Evolutionary conservation across 2,888 invertebrate genomes (phyloP), one percentile per base, ranked within the genome.

Genomic region (Rhaphigaster nebulosa): DNA sequence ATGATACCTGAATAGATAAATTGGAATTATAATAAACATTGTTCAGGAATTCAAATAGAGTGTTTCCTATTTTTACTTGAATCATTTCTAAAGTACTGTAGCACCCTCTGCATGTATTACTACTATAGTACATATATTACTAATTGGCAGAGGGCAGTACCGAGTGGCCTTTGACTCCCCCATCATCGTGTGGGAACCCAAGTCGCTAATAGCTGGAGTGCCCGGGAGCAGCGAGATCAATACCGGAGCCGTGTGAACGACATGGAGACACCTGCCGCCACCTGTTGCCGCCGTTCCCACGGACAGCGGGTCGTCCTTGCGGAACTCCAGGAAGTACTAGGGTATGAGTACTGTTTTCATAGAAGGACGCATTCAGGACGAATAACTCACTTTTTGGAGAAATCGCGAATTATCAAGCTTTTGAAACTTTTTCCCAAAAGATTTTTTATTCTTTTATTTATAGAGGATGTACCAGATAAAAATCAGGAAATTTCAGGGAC

Each of bases 241-340:
- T 76, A 76, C 70, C 45, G 84, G 45, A 38, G 34, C 84, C 84
- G 45, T 84, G 84, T 45, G 84, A 45, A 50, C 84, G 13, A 38
- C 20, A 38, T n/a, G 76, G 38, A 15, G 1, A n/a, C 84, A 84
- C 84, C 84, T 84, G 84, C 45, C n/a, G 41, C 26, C 84, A 84
- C 88, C 60, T 60, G 88, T 65, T 88, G 65, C n/a, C 29, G 41
- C n/a, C 54, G 56, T 60, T 60, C 60, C 60, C 54, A 88, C 60
- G 88, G 87, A 6, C 34, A 0, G n/a, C 26, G 54, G 23, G 34
- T 54, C 54, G 56, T 54, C 34, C 56, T 87, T 45, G 54, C 45
- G 56, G 54, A 87, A 52, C 54, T 52, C 34, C 15, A 65, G 65
- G 65, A 65, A 65, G 65, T 65, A 29, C 18, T 18, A 8, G 29